Evolutionary conservation across 2,797 vertebrate species (phyloP).

Genomic region (Knipowitschia caucasica): DNA sequence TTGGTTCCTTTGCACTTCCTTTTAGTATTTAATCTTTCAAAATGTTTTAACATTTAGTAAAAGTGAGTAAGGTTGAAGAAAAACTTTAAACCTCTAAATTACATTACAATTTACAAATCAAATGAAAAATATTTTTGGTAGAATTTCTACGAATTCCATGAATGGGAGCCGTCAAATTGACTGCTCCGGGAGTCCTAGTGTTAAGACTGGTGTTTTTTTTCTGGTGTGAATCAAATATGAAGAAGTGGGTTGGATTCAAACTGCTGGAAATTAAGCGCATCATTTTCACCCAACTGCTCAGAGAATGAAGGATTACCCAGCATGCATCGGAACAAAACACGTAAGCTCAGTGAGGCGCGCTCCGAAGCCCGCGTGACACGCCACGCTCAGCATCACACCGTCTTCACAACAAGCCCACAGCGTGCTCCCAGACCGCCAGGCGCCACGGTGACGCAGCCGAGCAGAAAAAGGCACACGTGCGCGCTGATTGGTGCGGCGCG

Average conservation of each 20-base stretch:
- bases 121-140: too few species aligned
- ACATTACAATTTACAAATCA: too few species aligned
- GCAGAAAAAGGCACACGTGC: not conserved
- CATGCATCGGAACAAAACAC: not conserved
- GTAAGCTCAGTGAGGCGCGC: too few species aligned
- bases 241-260: not conserved
- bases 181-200: too few species aligned
- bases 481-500: not conserved
- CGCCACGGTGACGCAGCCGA: not conserved
- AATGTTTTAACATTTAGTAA: too few species aligned
- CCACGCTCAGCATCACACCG: not conserved
- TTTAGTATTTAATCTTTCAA: too few species aligned
- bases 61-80: too few species aligned
- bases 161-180: too few species aligned
- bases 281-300: not conserved
- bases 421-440: not conserved
- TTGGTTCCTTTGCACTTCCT: too few species aligned
- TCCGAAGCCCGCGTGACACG: not conserved
- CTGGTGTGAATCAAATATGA: not conserved
- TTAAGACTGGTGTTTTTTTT: too few species aligned
- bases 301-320: not conserved
- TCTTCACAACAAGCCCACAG: not conserved
- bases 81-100: too few species aligned
- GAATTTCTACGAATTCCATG: too few species aligned
- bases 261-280: not conserved